Conservation (phyloP, 1,140 invertebrate genomes). For the Drosophila setifemur region DNA sequence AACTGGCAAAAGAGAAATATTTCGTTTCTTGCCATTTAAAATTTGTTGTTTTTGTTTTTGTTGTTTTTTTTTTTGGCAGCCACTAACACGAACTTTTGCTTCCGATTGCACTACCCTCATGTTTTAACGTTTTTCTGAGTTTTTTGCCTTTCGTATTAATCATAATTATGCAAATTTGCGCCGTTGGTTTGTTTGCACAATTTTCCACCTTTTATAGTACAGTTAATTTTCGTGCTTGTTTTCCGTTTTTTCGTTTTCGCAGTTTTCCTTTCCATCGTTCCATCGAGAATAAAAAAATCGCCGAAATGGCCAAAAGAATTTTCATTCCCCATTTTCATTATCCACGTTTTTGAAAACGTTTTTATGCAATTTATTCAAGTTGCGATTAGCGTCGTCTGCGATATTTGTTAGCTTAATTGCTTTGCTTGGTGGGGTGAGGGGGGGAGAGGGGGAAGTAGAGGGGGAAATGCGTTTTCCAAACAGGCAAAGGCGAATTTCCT, state of each 20-base stretch:
- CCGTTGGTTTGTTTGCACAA: conserved; percentile 79
- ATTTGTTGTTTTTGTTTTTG: neutral
- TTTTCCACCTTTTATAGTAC: conserved; percentile 81
- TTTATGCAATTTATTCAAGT: conserved; percentile 71
- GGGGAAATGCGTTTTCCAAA: conserved; percentile 21
- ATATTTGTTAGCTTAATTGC: conserved; percentile 47
- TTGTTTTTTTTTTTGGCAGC: conserved; percentile 20
- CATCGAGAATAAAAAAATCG: conserved; percentile 11
- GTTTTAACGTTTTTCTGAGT: neutral
- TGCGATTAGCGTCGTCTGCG: conserved; percentile 53
- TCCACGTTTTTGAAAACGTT: conserved; percentile 54
- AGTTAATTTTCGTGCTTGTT: conserved; percentile 80
- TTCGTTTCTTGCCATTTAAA: neutral
- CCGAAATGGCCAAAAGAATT: conserved; percentile 64
- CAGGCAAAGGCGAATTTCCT: neutral
- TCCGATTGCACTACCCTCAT: conserved; percentile 5
- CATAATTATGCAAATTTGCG: conserved; percentile 78
- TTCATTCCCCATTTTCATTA: conserved; percentile 12
- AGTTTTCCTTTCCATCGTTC: conserved; percentile 22
- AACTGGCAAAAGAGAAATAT: neutral
- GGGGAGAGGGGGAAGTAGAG: neutral
- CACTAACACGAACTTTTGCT: conserved; percentile 32
- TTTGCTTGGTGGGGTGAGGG: conserved; percentile 7
- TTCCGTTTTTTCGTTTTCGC: conserved; percentile 3
- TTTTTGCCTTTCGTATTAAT: conserved; percentile 49